These are phyloP conservation scores for Epinephelus lanceolatus DNA, from an alignment of 2,113 vertebrate genomes.

Conservation along the genomic window DNA sequence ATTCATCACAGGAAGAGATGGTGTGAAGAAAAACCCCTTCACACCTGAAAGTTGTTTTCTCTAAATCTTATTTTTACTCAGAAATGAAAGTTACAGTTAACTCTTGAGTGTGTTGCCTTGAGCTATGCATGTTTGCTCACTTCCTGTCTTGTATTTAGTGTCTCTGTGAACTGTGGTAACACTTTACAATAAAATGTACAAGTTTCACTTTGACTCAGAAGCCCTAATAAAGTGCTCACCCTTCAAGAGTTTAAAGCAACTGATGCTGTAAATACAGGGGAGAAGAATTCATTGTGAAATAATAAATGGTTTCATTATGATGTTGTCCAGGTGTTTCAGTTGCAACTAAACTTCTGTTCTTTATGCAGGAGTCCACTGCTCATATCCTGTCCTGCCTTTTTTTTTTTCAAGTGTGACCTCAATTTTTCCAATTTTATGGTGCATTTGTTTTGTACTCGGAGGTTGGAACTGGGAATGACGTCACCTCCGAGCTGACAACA, in stretches of 20 bases:
- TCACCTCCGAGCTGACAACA: too few species aligned
- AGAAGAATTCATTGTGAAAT: not conserved
- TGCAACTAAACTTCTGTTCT: too few species aligned
- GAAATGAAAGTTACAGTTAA: constrained; percentile 1
- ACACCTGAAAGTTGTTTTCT: not conserved
- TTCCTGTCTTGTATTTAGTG: not conserved
- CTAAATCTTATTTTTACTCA: not conserved
- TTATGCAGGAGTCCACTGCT: too few species aligned
- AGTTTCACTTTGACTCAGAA: too few species aligned
- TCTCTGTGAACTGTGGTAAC: not conserved
- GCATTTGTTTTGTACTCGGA: too few species aligned
- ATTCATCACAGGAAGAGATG: not conserved
- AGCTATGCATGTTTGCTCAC: not conserved
- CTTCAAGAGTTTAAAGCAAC: too few species aligned
- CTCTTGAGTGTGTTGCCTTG: too few species aligned
- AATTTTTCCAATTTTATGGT: too few species aligned
- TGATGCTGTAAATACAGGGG: not conserved
- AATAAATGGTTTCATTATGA: not conserved
- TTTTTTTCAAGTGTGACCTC: too few species aligned
- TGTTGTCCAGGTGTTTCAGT: not conserved
- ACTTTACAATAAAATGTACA: not conserved
- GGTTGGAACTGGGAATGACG: too few species aligned
- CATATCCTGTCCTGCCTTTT: too few species aligned
- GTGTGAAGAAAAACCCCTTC: not conserved
- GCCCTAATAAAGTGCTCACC: too few species aligned